Evolutionary conservation across 2,888 invertebrate genomes (phyloP).

Genomic region (Sphinx pinastri): DNA sequence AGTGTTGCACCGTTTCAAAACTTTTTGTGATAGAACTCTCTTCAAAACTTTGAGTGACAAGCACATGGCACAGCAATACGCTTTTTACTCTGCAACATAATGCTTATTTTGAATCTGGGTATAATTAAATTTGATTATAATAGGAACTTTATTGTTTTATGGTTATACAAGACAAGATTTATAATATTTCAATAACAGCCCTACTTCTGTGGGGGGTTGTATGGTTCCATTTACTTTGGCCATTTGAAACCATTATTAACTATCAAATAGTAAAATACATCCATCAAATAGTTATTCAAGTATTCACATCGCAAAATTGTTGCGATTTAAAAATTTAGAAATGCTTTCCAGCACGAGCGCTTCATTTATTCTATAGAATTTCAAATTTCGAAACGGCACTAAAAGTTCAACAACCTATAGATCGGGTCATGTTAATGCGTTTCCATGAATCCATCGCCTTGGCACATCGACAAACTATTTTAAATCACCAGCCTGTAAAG

Average conservation of each 20-base stretch:
- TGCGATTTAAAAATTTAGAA: not conserved
- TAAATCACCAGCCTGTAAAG: constrained; percentile 36
- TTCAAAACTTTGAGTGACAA: not conserved
- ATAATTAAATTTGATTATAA: no score
- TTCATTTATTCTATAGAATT: not conserved
- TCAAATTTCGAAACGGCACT: not conserved
- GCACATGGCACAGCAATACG: no score
- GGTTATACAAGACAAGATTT: no score
- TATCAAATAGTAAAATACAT: not conserved
- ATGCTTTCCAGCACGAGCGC: not conserved
- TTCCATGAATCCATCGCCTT: constrained; percentile 42
- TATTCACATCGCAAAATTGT: no score
- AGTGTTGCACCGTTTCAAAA: no score
- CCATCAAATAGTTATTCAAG: not conserved
- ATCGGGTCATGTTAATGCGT: constrained; percentile 45
- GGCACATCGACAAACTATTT: constrained; percentile 37
- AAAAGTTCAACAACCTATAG: constrained; percentile 25
- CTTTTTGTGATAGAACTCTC: no score
- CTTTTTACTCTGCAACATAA: no score
- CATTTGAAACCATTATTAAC: not conserved
- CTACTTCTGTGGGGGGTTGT: constrained; percentile 5
- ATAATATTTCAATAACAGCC: no score
- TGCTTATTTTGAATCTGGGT: no score
- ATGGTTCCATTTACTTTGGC: not conserved
- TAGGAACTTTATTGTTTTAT: no score